These are phyloP conservation scores for Cydia strobilella DNA, from an alignment of 1,140 invertebrate genomes.

Conservation along the genomic window DNA sequence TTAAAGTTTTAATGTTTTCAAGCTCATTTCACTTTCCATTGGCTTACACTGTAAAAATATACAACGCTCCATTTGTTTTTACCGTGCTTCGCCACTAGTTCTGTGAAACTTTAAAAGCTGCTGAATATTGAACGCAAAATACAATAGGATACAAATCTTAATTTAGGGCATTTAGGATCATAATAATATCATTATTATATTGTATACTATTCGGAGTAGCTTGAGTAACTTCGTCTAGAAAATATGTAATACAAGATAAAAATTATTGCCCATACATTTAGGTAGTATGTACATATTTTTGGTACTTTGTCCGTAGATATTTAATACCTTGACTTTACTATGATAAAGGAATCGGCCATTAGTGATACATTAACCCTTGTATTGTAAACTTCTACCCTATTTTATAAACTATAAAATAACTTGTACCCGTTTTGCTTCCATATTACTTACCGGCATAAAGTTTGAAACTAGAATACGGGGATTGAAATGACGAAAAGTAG, in stretches of 20 bases:
- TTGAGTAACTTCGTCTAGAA: too few relatives aligned
- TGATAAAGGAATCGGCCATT: not conserved
- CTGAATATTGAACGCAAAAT: not conserved
- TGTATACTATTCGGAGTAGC: too few relatives aligned
- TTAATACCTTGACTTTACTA: too few relatives aligned
- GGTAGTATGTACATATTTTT: too few relatives aligned
- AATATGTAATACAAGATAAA: too few relatives aligned
- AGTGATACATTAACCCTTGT: not conserved
- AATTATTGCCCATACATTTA: too few relatives aligned
- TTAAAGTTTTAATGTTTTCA: slow-evolving; percentile 5
- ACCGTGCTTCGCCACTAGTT: not conserved
- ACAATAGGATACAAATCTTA: too few relatives aligned
- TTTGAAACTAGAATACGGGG: slow-evolving; percentile 30
- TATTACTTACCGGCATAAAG: slow-evolving; percentile 13
- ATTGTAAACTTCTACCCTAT: too few relatives aligned
- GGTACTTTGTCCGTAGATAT: too few relatives aligned
- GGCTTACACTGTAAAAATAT: not conserved
- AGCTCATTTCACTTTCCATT: slow-evolving; percentile 19
- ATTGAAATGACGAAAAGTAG: slow-evolving; percentile 32
- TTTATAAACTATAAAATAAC: too few relatives aligned
- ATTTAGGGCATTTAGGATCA: too few relatives aligned
- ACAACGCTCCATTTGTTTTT: not conserved
- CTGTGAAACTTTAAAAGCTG: slow-evolving; percentile 1
- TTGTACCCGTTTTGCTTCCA: slow-evolving; percentile 4
- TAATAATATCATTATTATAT: too few relatives aligned